Percentiles rank a stretch among this genome's conserved stretches.
Evolutionary conservation across 2,888 invertebrate species (phyloP).

Genomic region (Machimus rusticus): DNA sequence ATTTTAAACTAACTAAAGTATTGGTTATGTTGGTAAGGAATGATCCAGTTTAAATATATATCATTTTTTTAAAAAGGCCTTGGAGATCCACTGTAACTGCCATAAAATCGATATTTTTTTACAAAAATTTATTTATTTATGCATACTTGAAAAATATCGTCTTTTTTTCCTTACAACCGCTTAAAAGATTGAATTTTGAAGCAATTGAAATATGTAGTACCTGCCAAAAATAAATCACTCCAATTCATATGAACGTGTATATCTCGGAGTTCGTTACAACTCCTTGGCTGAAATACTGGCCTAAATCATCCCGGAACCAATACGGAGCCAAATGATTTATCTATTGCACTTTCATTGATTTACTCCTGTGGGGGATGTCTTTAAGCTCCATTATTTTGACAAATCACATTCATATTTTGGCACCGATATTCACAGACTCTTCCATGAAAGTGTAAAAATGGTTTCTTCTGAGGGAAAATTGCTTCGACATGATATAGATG

Average conservation of each 20-base stretch:
- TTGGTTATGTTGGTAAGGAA: too few relatives aligned
- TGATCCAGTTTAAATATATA: too few relatives aligned
- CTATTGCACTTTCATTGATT: not conserved
- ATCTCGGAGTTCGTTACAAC: not conserved
- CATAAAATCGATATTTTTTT: too few relatives aligned
- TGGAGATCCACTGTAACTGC: too few relatives aligned
- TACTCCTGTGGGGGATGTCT: not conserved
- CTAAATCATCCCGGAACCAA: not conserved
- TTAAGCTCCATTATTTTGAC: not conserved
- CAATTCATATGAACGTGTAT: not conserved
- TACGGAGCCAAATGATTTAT: not conserved
- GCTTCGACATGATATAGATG: not conserved
- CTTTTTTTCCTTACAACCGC: too few relatives aligned
- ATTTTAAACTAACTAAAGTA: too few relatives aligned
- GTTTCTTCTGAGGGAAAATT: not conserved
- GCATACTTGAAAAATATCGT: too few relatives aligned
- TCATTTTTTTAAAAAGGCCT: too few relatives aligned
- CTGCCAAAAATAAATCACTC: not conserved
- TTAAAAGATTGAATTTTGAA: not conserved
- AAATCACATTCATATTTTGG: not conserved
- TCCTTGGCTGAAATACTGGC: not conserved
- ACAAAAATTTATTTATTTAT: too few relatives aligned
- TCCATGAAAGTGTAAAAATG: not conserved
- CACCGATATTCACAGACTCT: not conserved
- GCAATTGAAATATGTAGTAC: not conserved